Evolutionary conservation across 2,797 vertebrate species (phyloP).

Genomic region (Peromyscus eremicus): DNA sequence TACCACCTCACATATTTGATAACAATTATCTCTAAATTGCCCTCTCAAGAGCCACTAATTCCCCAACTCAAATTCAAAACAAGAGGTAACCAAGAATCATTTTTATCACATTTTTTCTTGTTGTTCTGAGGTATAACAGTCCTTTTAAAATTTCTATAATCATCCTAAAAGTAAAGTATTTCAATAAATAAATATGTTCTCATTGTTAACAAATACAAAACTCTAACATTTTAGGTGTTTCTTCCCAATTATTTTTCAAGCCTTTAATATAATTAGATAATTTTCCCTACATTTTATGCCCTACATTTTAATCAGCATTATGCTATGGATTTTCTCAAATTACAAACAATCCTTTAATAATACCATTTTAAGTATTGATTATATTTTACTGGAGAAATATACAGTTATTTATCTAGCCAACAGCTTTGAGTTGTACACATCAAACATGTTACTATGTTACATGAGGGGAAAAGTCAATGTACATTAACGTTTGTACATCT

Average conservation of each 20-base stretch:
- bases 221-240: neutral
- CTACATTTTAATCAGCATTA: conserved; percentile 4
- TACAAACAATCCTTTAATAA: conserved; percentile 51
- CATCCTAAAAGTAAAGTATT: neutral
- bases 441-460: conserved; percentile 17
- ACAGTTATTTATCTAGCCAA: conserved; percentile 59
- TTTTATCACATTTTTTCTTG: conserved; percentile 10
- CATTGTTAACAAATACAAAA: neutral
- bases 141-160: conserved; percentile 9
- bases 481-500: conserved; percentile 50
- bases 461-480: conserved; percentile 32
- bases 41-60: neutral
- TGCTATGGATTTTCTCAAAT: conserved; percentile 29
- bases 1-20: neutral
- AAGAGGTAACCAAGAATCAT: neutral
- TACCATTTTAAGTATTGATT: conserved; percentile 5
- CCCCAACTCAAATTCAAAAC: neutral
- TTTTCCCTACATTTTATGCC: neutral
- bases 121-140: conserved; percentile 38
- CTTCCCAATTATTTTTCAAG: neutral
- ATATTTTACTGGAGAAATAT: conserved; percentile 52
- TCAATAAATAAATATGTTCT: conserved; percentile 27
- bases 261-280: conserved; percentile 45
- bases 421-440: neutral
- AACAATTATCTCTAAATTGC: neutral